phyloP scores from a whole-genome alignment of 2,888 invertebrate species.

The Polymixis flavicincta region DNA sequence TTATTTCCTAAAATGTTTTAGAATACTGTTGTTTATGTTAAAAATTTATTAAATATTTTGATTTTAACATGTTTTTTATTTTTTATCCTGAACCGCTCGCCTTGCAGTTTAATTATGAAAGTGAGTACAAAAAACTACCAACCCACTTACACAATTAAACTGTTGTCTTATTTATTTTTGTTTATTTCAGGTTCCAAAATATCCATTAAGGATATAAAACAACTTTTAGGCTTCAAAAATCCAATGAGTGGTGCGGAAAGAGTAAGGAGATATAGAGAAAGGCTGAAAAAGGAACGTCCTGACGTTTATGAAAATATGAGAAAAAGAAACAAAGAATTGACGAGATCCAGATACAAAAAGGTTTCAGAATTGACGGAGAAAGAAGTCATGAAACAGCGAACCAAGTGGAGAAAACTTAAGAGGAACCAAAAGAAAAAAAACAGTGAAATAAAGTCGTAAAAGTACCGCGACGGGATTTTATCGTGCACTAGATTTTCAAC shows the following conservation, averaged over 20 bases:
- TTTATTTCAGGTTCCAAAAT: constrained; percentile 23
- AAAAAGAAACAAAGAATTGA: neutral
- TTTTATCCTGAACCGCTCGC: neutral
- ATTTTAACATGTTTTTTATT: neutral
- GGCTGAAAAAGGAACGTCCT: constrained; percentile 6
- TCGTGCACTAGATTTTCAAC: too few relatives aligned
- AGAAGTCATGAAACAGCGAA: constrained; percentile 1
- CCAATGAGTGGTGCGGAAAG: neutral
- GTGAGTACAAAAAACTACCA: neutral
- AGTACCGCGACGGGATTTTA: too few relatives aligned
- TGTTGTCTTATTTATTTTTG: neutral
- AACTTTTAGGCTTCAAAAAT: neutral
- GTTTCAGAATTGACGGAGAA: neutral
- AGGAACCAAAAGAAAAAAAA: neutral
- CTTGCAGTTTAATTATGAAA: neutral
- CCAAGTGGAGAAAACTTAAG: neutral
- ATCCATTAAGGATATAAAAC: neutral
- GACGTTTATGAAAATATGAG: neutral
- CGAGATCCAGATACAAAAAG: neutral
- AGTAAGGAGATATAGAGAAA: constrained; percentile 14
- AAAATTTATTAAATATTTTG: constrained; percentile 20
- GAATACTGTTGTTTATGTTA: constrained; percentile 28
- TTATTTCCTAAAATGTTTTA: constrained; percentile 1
- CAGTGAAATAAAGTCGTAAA: too few relatives aligned
- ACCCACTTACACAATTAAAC: neutral